A percentile compares a stretch with the other conserved stretches of the same genome.
Conservation (phyloP, 2,888 invertebrate genomes). For the Apamea sordens region DNA sequence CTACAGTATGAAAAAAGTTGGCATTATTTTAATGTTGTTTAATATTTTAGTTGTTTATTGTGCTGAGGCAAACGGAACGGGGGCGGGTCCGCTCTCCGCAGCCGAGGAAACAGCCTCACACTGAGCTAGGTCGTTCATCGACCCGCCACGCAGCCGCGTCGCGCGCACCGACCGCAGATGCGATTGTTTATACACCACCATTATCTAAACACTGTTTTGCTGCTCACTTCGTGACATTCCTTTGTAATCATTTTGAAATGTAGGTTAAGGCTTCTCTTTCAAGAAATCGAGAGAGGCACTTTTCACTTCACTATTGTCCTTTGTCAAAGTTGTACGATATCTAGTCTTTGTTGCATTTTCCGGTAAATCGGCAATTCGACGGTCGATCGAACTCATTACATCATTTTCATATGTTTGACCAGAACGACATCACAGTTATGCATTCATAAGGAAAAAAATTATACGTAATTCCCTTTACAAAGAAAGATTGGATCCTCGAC, state of each 20-base stretch:
- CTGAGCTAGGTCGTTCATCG: conserved; percentile 89
- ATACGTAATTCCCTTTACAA: conserved; percentile 65
- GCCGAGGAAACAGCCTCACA: conserved; percentile 76
- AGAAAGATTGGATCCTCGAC: conserved; percentile 66
- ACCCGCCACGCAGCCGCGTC: conserved; percentile 76
- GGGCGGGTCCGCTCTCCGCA: conserved; percentile 64
- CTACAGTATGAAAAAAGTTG: conserved; percentile 5
- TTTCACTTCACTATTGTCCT: conserved; percentile 59
- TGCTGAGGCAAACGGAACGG: conserved; percentile 66
- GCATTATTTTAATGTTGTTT: conserved; percentile 31
- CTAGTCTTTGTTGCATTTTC: conserved; percentile 37
- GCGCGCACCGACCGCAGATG: conserved; percentile 77
- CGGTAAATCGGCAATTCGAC: conserved; percentile 22
- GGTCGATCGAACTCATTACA: conserved; percentile 38
- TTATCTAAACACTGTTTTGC: conserved; percentile 87
- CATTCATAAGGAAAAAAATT: conserved; percentile 61
- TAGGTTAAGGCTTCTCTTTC: conserved; percentile 87
- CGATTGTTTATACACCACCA: conserved; percentile 87
- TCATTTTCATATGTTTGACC: conserved; percentile 58
- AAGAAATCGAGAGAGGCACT: conserved; percentile 69
- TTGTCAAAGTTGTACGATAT: conserved; percentile 43
- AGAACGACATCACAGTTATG: conserved; percentile 65
- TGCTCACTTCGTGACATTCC: conserved; percentile 87
- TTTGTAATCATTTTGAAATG: conserved; percentile 86
- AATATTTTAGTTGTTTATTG: conserved; percentile 62